Evolutionary conservation across 2,797 vertebrate species (phyloP), one percentile per base, ranked within the genome.

Genomic region (Gallinago solitaria): DNA sequence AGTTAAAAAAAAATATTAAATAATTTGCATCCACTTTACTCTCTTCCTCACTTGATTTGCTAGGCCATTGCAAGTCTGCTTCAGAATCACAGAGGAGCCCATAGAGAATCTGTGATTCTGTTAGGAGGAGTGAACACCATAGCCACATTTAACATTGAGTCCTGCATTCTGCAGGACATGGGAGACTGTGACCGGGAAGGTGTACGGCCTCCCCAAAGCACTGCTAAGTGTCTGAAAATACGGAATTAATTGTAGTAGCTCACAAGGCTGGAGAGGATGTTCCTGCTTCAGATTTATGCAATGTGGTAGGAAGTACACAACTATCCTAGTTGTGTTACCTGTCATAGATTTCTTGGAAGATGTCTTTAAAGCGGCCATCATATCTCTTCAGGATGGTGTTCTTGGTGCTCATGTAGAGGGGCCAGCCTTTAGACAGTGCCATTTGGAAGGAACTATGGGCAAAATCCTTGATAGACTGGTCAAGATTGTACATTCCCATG

Each of bases 331-430:
- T 43, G 41, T 43, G 43, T 43, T 98, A 99, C 99, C 98, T 99
- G 82, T 99, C 99, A 92, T 99, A 99, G 96, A 99, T 99, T 23
- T 99, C 99, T 97, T 99, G 99, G 97, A 99, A 99, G 95, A 99
- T 99, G 97, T 99, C 99, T 94, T 99, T 99, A 97, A 99, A 99
- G 90, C 99, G 99, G 0, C 99, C 99, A 61, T 99, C 99, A 0
- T 99, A 99, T 98, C 98, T 99, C 98, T 99, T 99, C 95, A 99
- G 98, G 97, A 99, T 99, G 77, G 99, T 99, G 97, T 99, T 99
- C 96, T 99, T 99, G 95, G 99, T 99, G 98, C 99, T 99, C 98
- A 99, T 98, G 96, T 99, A 99, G 50, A 99, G 98, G 7, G 99
- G 98, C 98, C 98, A 99, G 51, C 68, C 95, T 98, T 99, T 99